Base-by-base conservation (phyloP, 2,888 invertebrate species). In the Torymus aiolomorphi region DNA sequence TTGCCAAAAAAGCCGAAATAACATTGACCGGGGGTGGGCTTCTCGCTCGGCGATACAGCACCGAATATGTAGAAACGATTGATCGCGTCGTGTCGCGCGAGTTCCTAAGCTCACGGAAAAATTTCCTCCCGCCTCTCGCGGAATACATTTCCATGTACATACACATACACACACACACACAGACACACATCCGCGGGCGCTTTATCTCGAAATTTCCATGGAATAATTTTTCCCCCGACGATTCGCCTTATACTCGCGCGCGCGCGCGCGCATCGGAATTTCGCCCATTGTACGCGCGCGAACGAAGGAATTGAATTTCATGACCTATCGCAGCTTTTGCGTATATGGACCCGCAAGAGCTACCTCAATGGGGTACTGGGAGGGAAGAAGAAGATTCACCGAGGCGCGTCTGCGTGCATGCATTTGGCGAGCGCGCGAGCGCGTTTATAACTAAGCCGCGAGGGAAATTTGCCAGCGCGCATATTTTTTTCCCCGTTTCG, bases 151-250 rank as follows among this genome's bases (percentile, higher is more conserved):
- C 70, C 75, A 67, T 71, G 2, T 8, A 31, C 31, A 20, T 20
- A 2, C 2, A 20, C n/a, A n/a, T n/a, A n/a, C n/a, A n/a, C n/a
- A n/a, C n/a, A n/a, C n/a, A n/a, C n/a, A n/a, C n/a, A n/a, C n/a
- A n/a, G n/a, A n/a, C n/a, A n/a, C 20, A 20, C 20, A 20, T 49
- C 3, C 42, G 57, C 49, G 8, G 12, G 49, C 51, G 52, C 49
- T 70, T 79, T 72, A 67, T 76, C 75, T 72, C 65, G 52, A 73
- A 66, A 75, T 78, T 81, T 78, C 71, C 78, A 78, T 78, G 57
- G 81, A 81, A 81, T 81, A 76, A 81, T 81, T 81, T 81, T 76
- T 72, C 78, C 57, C 76, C 56, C 61, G 71, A 76, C 66, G 80
- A 75, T 67, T 72, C 73, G 62, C 67, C 62, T 74, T 74, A 69